Base-by-base conservation (phyloP, 2,888 invertebrate species). In the Drosophila paranaensis region DNA sequence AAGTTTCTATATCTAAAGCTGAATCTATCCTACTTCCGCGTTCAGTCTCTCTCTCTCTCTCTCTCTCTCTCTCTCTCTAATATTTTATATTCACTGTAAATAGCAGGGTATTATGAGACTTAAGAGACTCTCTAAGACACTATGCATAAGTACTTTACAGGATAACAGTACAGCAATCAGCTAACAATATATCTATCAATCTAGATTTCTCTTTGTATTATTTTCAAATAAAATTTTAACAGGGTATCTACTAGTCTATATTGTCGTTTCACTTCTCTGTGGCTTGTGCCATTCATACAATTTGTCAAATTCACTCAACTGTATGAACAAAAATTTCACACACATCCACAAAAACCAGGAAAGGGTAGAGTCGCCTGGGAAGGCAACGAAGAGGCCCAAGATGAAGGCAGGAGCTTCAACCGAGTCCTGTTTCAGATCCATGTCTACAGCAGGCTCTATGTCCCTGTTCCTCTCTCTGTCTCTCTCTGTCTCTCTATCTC, bases 271-370 rank as follows among this genome's bases (percentile, higher is more conserved):
- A n/a, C 45, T 73, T 50, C 45, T 51, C 27, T 65, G 60, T 69
- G 69, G 60, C 78, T 69, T 70, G 71, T 70, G 73, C 69, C 82
- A 81, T 74, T 79, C 56, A 74, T 69, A 89, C 82, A 87, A 85
- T 89, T 85, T 85, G 88, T 85, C 89, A 81, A 84, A 85, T 79
- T 89, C 84, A 89, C 72, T 89, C 89, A 87, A 73, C 89, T 89
- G 86, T 35, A 73, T 73, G 67, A 70, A 55, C 77, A 62, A 62
- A 65, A 68, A 68, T 54, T 65, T 51, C 20, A 61, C 61, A 61
- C 58, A 53, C 35, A 56, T 16, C 58, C 61, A 61, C 33, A 55
- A 20, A 62, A 16, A 46, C 4, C 30, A 33, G n/a, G 5, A 39
- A 30, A 51, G 27, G 35, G 33, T 33, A 11, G 1, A 67, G 63